Evolutionary conservation across 1,140 invertebrate species (phyloP).

Genomic region (Maconellicoccus hirsutus): DNA sequence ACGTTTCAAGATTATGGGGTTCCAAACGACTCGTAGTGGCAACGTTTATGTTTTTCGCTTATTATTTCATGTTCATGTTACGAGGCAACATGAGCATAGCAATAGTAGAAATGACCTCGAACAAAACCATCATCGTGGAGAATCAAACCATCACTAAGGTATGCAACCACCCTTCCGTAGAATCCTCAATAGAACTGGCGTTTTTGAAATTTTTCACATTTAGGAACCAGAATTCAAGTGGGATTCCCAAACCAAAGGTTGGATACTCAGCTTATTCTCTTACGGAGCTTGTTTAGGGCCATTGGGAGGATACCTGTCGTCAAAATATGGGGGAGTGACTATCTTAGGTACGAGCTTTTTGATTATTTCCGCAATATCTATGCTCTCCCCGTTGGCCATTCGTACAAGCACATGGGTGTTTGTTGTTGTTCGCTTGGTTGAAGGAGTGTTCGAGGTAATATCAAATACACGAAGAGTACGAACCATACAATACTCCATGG

Average conservation of each 20-base stretch:
- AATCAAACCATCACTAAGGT: neutral
- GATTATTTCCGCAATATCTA: constrained; percentile 58
- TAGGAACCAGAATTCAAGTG: constrained; percentile 40
- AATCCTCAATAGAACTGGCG: too few relatives aligned
- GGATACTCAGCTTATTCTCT: constrained; percentile 78
- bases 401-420: constrained; percentile 56
- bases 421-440: constrained; percentile 63
- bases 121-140: too few relatives aligned
- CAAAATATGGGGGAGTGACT: constrained; percentile 53
- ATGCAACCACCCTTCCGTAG: too few relatives aligned
- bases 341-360: constrained; percentile 71
- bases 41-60: too few relatives aligned
- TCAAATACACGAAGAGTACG: too few relatives aligned
- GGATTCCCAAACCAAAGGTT: constrained; percentile 62
- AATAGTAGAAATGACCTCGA: neutral
- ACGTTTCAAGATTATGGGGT: too few relatives aligned
- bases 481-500: too few relatives aligned
- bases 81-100: neutral
- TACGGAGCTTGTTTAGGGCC: constrained; percentile 66
- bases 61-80: too few relatives aligned
- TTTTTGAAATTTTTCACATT: too few relatives aligned
- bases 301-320: constrained; percentile 58
- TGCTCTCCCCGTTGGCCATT: constrained; percentile 68
- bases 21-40: too few relatives aligned
- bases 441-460: constrained; percentile 75